Conservation (phyloP, 2,888 invertebrate genomes). For the Tenthredo scrophulariae region DNA sequence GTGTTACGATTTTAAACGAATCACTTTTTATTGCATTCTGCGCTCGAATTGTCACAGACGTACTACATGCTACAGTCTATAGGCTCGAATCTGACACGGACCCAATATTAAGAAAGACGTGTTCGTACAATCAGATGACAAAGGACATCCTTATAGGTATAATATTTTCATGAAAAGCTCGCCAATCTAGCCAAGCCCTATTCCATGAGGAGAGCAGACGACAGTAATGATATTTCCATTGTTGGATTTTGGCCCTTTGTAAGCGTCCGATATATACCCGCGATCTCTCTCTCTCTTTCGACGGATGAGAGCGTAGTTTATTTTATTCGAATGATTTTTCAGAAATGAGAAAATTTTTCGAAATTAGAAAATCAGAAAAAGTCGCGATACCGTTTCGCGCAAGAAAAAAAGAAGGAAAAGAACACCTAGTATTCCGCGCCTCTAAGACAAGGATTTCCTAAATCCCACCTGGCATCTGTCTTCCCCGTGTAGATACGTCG, state of each 20-base stretch:
- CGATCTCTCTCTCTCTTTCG: background rate
- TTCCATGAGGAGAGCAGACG: background rate
- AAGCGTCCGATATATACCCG: background rate
- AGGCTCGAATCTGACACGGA: background rate
- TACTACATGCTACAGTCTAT: no score
- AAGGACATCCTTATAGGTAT: slow-evolving; percentile 40
- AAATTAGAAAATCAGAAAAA: background rate
- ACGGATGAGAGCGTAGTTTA: slow-evolving; percentile 29
- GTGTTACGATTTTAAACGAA: background rate
- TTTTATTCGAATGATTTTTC: background rate
- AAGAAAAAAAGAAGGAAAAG: background rate
- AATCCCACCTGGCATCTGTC: slow-evolving; percentile 50
- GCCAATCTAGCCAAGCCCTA: background rate
- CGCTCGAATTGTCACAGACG: slow-evolving; percentile 10
- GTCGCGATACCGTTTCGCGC: background rate
- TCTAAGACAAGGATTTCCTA: slow-evolving; percentile 13
- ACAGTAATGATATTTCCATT: slow-evolving; percentile 52
- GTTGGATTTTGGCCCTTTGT: slow-evolving; percentile 38
- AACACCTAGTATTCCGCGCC: background rate
- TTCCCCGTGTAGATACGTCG: background rate
- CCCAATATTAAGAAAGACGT: background rate
- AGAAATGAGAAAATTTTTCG: background rate
- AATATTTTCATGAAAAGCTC: slow-evolving; percentile 45
- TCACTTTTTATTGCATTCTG: background rate
- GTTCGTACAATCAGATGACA: slow-evolving; percentile 28